These are phyloP conservation scores for Thelaira solivaga DNA, from an alignment of 2,888 invertebrate genomes.

Conservation along the genomic window DNA sequence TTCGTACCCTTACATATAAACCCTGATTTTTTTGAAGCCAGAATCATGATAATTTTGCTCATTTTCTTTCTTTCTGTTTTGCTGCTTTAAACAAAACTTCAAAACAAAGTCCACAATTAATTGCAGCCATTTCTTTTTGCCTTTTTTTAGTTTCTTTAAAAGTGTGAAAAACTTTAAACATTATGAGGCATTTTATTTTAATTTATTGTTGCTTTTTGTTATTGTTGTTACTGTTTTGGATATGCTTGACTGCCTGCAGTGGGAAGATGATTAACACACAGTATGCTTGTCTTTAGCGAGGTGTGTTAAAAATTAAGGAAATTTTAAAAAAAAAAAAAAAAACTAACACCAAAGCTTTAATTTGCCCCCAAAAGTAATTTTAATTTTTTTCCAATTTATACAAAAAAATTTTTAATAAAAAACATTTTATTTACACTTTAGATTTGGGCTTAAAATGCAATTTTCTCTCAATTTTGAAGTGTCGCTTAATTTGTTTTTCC, in stretches of 20 bases:
- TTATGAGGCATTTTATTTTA: constrained; percentile 33
- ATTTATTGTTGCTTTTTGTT: constrained; percentile 16
- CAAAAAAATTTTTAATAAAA: no score
- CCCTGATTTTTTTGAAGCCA: constrained; percentile 1
- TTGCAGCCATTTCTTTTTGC: neutral
- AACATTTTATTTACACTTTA: no score
- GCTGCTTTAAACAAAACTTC: neutral
- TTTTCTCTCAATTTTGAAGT: no score
- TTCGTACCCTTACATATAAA: constrained; percentile 26
- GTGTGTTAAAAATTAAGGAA: no score
- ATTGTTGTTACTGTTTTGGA: neutral
- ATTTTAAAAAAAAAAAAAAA: no score
- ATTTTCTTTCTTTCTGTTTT: neutral
- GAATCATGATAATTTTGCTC: neutral
- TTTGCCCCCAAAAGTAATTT: no score
- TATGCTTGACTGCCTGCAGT: constrained; percentile 32
- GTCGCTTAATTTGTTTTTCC: no score
- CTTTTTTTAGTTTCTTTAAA: constrained; percentile 24
- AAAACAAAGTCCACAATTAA: neutral
- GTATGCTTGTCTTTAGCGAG: no score
- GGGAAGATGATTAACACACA: no score
- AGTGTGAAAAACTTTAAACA: constrained; percentile 57
- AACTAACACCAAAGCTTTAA: no score
- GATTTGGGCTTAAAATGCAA: no score
- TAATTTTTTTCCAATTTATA: no score